Base-by-base conservation (phyloP, 2,113 vertebrate genomes). In the Noturus placidus region DNA sequence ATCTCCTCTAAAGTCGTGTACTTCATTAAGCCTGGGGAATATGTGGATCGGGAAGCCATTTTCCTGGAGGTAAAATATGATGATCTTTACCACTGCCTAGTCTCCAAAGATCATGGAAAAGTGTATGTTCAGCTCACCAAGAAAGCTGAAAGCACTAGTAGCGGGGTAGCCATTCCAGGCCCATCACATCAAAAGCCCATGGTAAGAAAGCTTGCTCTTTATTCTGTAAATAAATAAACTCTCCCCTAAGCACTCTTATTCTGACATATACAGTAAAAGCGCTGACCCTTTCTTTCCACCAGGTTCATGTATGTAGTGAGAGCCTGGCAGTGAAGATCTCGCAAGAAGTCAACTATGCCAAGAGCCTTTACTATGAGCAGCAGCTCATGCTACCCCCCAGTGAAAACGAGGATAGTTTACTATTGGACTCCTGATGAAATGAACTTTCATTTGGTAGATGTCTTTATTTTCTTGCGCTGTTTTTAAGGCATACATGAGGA, bases 341-440 rank as follows among this genome's bases (percentile, higher is more conserved):
- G 50, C 98, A 99, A 93, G 97, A 99, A 94, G 97, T 99, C 91
- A 99, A 99, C 96, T 99, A 99, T 79, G 98, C 98, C 92, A 99
- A 99, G 94, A 99, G 98, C 93, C 96, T 99, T 90, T 99, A 98
- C 93, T 99, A 98, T 0, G 98, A 99, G 84, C 98, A 99, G 91
- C 98, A 99, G 90, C 97, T 99, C 0, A 99, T 99, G 98, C 90
- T 99, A 52, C 96, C 97, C 61, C 93, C 95, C 91, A 96, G 83
- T 50, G 97, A 98, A 88, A 95, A 97, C 25, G 94, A 96, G 52
- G 94, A 95, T 77, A 95, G 95, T 61, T 82, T 99, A 42, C 96
- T 98, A 91, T 94, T 99, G 85, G 97, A 99, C 90, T 97, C 96
- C 90, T 99, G 95, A 95, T 77, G 54, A 84, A 78, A 52, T 65